Percentiles rank a stretch among this genome's conserved stretches.
These are phyloP conservation scores for Phymatocera aterrima DNA, from an alignment of 2,888 invertebrate species.

Conservation along the genomic window DNA sequence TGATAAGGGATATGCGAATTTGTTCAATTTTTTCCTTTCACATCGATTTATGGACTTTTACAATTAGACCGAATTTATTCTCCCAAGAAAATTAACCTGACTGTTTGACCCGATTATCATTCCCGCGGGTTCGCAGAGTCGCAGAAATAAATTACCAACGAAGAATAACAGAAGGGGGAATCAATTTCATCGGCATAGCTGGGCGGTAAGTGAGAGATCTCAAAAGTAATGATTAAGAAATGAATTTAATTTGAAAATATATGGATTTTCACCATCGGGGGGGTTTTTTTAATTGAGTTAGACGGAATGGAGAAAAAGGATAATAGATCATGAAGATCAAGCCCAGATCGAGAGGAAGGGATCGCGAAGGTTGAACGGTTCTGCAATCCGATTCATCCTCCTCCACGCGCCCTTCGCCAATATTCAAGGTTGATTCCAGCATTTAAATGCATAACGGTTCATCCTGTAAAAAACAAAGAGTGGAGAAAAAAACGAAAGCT, in stretches of 20 bases:
- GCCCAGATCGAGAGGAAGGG: neutral
- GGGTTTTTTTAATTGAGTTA: conserved; percentile 28
- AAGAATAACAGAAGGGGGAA: conserved; percentile 2
- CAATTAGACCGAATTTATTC: neutral
- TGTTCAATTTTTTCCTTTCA: neutral
- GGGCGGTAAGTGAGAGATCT: conserved; percentile 24
- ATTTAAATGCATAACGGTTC: conserved; percentile 53
- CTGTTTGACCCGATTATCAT: neutral
- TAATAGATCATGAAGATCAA: conserved; percentile 2
- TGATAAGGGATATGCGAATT: neutral
- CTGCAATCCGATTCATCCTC: conserved; percentile 9
- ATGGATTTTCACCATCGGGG: neutral
- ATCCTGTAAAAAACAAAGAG: conserved; percentile 31
- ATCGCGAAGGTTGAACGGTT: conserved; percentile 31
- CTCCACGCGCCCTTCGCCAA: neutral
- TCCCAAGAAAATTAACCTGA: neutral
- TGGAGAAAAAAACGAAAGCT: conserved; percentile 42
- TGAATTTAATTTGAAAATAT: conserved; percentile 24
- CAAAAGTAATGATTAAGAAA: neutral
- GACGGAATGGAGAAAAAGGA: neutral
- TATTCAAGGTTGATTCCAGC: conserved; percentile 30
- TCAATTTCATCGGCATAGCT: conserved; percentile 20
- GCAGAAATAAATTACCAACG: neutral
- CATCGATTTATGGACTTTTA: neutral
- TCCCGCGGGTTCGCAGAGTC: neutral